Evolutionary conservation across 2,888 invertebrate species (phyloP).

Genomic region (Microctonus aethiopoides): DNA sequence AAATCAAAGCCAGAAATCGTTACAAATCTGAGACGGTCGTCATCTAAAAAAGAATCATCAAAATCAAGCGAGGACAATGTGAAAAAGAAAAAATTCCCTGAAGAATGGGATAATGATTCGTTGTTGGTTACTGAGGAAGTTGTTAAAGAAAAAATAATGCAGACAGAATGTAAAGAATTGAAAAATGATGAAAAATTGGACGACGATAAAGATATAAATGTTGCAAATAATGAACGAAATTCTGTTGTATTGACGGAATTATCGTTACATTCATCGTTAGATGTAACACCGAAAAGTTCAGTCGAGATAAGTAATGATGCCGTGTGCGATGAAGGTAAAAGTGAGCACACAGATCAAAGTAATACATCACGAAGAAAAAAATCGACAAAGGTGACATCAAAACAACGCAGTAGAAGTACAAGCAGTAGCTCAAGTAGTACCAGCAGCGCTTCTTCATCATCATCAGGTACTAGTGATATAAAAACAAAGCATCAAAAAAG

Average conservation of each 20-base stretch:
- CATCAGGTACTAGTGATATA: constrained; percentile 10
- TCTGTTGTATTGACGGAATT: neutral
- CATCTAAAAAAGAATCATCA: constrained; percentile 22
- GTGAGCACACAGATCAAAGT: constrained; percentile 8
- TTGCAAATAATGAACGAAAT: neutral
- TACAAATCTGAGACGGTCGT: constrained; percentile 16
- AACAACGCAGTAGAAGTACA: constrained; percentile 19
- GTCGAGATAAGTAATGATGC: neutral
- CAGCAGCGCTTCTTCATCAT: neutral
- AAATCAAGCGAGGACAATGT: constrained; percentile 22
- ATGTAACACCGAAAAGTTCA: neutral
- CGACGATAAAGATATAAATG: neutral
- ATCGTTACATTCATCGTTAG: neutral
- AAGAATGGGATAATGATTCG: constrained; percentile 52
- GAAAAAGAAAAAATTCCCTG: constrained; percentile 42
- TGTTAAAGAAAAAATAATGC: neutral
- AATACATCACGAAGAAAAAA: constrained; percentile 27
- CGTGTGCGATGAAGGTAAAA: neutral
- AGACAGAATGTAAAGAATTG: constrained; percentile 1
- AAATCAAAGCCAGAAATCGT: neutral
- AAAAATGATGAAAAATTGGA: neutral
- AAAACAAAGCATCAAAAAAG: constrained; percentile 29
- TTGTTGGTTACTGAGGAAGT: constrained; percentile 10
- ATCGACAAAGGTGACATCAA: constrained; percentile 40
- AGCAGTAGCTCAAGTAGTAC: constrained; percentile 26